Percentiles rank a stretch among this genome's conserved stretches.
Conservation (phyloP, 2,113 vertebrate genomes). For the Aegotheles bennettii region DNA sequence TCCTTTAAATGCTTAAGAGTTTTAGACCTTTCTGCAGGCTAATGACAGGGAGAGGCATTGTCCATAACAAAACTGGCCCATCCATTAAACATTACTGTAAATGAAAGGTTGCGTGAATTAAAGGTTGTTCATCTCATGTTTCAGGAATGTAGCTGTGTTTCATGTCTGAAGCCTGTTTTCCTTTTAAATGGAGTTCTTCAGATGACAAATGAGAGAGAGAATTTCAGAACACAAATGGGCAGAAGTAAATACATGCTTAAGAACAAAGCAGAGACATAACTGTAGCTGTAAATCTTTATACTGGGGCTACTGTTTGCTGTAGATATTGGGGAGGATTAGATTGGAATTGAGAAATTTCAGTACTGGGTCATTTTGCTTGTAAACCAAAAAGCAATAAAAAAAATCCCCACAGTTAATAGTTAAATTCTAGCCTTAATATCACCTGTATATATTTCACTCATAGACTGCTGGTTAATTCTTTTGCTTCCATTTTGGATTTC, state of each 20-base stretch:
- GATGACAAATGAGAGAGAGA: conserved; percentile 69
- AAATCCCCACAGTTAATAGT: not conserved
- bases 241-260: conserved; percentile 61
- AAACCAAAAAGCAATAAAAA: not conserved
- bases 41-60: conserved; percentile 70
- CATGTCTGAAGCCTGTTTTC: conserved; percentile 65
- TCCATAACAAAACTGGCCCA: conserved; percentile 67
- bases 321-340: not conserved
- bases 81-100: conserved; percentile 51
- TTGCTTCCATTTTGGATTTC: not conserved
- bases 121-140: conserved; percentile 76
- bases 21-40: conserved; percentile 51
- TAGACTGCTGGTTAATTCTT: not conserved
- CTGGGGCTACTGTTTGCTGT: conserved; percentile 6
- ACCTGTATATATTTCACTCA: not conserved
- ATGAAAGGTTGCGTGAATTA: conserved; percentile 74
- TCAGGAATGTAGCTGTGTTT: conserved; percentile 78
- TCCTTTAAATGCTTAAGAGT: conserved; percentile 22
- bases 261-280: conserved; percentile 56
- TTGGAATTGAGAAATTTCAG: not conserved
- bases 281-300: conserved; percentile 22
- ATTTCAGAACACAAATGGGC: conserved; percentile 73
- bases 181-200: conserved; percentile 42
- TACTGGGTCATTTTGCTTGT: not conserved
- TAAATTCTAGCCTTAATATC: not conserved